phyloP scores from a whole-genome alignment of 2,888 invertebrate genomes.

The Leucoma salicis region DNA sequence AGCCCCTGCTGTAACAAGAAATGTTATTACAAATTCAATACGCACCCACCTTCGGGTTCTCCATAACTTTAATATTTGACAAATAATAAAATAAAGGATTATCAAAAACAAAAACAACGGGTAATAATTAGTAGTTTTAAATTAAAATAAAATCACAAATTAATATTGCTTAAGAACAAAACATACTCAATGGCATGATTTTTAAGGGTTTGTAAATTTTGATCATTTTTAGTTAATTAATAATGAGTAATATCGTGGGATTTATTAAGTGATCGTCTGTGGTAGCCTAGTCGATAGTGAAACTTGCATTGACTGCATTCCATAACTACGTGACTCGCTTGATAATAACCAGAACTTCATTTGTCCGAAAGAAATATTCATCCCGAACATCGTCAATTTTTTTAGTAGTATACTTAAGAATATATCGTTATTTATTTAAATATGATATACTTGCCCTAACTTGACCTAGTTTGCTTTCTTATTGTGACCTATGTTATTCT shows the following conservation, averaged over 20 bases:
- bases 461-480: conserved; percentile 64
- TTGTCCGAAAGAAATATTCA: conserved; percentile 65
- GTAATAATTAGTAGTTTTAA: conserved; percentile 33
- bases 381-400: conserved; percentile 24
- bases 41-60: conserved; percentile 79
- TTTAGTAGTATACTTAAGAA: conserved; percentile 16
- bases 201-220: conserved; percentile 30
- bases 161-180: conserved; percentile 48
- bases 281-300: conserved; percentile 56
- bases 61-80: conserved; percentile 56
- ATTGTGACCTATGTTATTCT: conserved; percentile 61
- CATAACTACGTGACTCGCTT: conserved; percentile 65
- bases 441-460: conserved; percentile 52
- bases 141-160: conserved; percentile 44
- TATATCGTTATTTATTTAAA: conserved; percentile 46
- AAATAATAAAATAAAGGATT: conserved; percentile 47
- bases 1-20: conserved; percentile 93
- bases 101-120: conserved; percentile 34
- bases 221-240: conserved; percentile 39
- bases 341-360: conserved; percentile 66
- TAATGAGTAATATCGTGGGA: conserved; percentile 44
- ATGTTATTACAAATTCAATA: conserved; percentile 81
- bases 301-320: conserved; percentile 67
- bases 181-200: conserved; percentile 46
- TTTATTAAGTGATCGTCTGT: conserved; percentile 55